A percentile compares a stretch with the other conserved stretches of the same genome.
phyloP scores from a whole-genome alignment of 2,888 invertebrate species.

The Xiphydria camelus region DNA sequence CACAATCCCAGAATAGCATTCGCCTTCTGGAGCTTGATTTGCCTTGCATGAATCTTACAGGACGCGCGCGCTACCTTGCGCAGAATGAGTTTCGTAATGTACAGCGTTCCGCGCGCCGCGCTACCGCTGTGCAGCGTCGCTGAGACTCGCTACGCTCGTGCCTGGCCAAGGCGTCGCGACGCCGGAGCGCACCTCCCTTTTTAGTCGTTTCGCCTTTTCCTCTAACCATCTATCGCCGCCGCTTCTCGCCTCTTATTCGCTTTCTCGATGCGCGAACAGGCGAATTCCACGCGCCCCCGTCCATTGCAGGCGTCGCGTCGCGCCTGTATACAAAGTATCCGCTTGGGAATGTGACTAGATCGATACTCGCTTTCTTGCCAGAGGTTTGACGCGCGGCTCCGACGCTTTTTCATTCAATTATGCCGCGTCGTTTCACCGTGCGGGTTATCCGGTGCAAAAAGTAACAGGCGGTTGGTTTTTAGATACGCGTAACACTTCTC shows the following conservation, averaged over 20 bases:
- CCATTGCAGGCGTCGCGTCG: too few relatives aligned
- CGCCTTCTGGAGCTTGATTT: constrained; percentile 51
- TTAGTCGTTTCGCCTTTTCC: constrained; percentile 28
- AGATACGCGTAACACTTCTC: too few relatives aligned
- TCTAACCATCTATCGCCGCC: constrained; percentile 16
- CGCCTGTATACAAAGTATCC: too few relatives aligned
- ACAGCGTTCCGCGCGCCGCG: constrained; percentile 21
- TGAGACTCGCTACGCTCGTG: constrained; percentile 17
- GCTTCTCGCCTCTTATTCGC: too few relatives aligned
- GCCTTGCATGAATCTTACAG: constrained; percentile 57
- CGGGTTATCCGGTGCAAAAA: too few relatives aligned
- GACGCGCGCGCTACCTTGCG: constrained; percentile 27
- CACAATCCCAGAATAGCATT: constrained; percentile 47
- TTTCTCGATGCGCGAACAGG: too few relatives aligned
- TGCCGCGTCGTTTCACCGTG: too few relatives aligned
- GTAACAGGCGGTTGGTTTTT: too few relatives aligned
- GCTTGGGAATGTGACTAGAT: too few relatives aligned
- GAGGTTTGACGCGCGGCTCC: too few relatives aligned
- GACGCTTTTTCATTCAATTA: too few relatives aligned
- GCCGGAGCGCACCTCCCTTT: constrained; percentile 24
- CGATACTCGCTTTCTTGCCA: too few relatives aligned
- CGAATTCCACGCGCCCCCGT: background rate
- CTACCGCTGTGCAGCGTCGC: constrained; percentile 11
- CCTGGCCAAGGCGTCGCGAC: constrained; percentile 35
- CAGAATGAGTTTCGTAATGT: constrained; percentile 41